phyloP scores from a whole-genome alignment of 2,888 invertebrate genomes.

The Torymus tubicola region DNA sequence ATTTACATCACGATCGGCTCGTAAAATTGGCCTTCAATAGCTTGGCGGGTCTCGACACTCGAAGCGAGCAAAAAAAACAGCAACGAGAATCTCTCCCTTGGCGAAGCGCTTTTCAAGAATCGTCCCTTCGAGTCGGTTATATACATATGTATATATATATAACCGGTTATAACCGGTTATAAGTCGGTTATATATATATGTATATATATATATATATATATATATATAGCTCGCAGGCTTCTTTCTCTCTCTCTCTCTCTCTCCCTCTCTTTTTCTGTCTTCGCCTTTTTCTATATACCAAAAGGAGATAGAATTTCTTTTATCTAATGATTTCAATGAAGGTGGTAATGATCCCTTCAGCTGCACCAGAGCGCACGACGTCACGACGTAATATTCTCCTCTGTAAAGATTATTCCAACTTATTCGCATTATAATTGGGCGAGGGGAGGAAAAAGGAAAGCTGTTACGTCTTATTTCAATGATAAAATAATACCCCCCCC shows the following conservation, averaged over 20 bases:
- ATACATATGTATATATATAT: background rate
- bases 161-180: too few relatives aligned
- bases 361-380: background rate
- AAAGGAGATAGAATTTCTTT: slow-evolving; percentile 46
- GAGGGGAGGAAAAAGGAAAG: slow-evolving; percentile 2
- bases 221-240: background rate
- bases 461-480: slow-evolving; percentile 24
- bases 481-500: slow-evolving; percentile 39
- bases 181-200: background rate
- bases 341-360: slow-evolving; percentile 34
- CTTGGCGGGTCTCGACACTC: background rate
- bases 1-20: slow-evolving; percentile 11
- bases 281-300: background rate
- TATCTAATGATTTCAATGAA: slow-evolving; percentile 51
- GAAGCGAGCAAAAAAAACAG: background rate
- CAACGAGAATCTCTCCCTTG: slow-evolving; percentile 16
- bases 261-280: background rate
- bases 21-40: slow-evolving; percentile 41
- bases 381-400: slow-evolving; percentile 22
- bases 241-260: slow-evolving; percentile 2
- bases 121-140: slow-evolving; percentile 13
- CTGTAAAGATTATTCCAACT: slow-evolving; percentile 39
- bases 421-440: slow-evolving; percentile 38
- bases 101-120: slow-evolving; percentile 37
- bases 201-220: background rate